phyloP scores from a whole-genome alignment of 2,888 invertebrate species.

The Acanthosepion pharaonis region DNA sequence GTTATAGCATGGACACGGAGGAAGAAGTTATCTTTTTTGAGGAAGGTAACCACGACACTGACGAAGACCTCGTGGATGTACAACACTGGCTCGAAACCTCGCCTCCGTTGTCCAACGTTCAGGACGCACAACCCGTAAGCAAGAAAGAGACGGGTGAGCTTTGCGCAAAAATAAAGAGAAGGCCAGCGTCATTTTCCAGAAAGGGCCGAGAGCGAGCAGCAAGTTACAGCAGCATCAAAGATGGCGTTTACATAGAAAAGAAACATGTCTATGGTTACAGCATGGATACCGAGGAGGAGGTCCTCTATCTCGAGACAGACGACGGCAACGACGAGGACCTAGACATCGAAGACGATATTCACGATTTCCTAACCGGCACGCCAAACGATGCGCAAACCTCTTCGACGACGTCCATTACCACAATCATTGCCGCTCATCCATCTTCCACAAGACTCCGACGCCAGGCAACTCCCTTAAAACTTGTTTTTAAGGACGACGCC shows the following conservation, averaged over 20 bases:
- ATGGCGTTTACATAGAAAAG: not conserved
- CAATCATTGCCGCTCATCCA: not conserved
- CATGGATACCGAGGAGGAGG: not conserved
- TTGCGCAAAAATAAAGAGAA: not conserved
- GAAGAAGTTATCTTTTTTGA: not conserved
- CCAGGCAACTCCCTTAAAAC: not conserved
- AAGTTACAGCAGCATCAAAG: not conserved
- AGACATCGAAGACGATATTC: not conserved
- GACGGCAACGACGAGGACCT: not conserved
- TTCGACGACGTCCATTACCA: not conserved
- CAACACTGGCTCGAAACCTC: not conserved
- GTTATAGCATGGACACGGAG: not conserved
- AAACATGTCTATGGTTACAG: not conserved
- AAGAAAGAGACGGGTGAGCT: not conserved
- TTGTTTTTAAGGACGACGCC: not conserved
- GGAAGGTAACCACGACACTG: not conserved
- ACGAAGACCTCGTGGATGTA: not conserved
- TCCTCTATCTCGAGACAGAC: not conserved
- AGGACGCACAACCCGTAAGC: not conserved
- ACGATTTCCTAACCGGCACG: not conserved
- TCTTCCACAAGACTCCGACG: not conserved
- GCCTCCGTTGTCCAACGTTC: not conserved
- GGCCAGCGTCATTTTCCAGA: not conserved
- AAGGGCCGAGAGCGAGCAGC: not conserved
- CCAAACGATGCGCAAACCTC: not conserved